Evolutionary conservation across 2,113 vertebrate genomes (phyloP).

Genomic region (Gobius niger): DNA sequence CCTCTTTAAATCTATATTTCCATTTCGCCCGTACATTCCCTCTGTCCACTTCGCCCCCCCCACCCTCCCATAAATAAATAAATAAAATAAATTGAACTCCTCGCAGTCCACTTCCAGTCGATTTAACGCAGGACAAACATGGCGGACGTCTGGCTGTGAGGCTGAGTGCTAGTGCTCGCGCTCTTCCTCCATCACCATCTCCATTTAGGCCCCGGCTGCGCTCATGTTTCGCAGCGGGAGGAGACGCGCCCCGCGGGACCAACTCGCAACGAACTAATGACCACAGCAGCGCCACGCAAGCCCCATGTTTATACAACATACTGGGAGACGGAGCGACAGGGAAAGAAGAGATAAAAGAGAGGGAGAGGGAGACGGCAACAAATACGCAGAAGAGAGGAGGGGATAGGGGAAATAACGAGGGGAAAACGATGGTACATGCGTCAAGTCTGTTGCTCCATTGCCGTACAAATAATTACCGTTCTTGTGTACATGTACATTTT

Average conservation of each 20-base stretch:
- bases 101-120: background rate
- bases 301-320: constrained; percentile 14
- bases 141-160: constrained; percentile 25
- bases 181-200: constrained; percentile 36
- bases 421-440: too few relatives aligned
- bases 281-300: constrained; percentile 1
- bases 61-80: background rate
- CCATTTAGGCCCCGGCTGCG: constrained; percentile 25
- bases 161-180: constrained; percentile 10
- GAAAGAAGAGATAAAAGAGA: too few relatives aligned
- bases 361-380: too few relatives aligned
- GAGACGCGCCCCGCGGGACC: background rate
- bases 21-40: background rate
- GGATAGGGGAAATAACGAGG: too few relatives aligned
- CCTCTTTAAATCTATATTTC: background rate
- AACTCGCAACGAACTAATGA: constrained; percentile 15
- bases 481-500: too few relatives aligned
- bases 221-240: constrained; percentile 20
- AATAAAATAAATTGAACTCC: background rate
- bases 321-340: background rate
- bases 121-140: constrained; percentile 2
- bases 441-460: too few relatives aligned
- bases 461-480: too few relatives aligned
- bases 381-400: too few relatives aligned
- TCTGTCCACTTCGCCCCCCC: background rate